Evolutionary conservation across 2,888 invertebrate species (phyloP), one percentile per base, ranked within the genome.

Genomic region (Eumacrocentrus americanus): DNA sequence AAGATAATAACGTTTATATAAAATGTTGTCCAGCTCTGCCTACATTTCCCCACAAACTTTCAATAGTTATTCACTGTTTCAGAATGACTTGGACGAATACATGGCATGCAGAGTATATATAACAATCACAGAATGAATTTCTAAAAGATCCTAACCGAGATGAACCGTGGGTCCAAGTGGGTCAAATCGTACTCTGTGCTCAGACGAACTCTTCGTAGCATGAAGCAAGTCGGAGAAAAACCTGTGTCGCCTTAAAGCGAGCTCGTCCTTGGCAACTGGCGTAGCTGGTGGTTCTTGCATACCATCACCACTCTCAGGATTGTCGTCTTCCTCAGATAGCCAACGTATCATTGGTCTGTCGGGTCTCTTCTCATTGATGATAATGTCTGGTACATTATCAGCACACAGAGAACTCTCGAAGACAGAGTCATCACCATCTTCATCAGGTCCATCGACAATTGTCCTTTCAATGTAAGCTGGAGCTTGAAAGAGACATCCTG

Each of bases 211-310:
- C 73, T 88, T 87, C 44, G 90, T 88, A 69, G 90, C 90, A 70
- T 87, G 85, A 66, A 91, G 85, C 61, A 91, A 84, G 75, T 91
- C 91, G 55, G 91, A 89, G 81, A 91, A 91, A 81, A 91, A 89
- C 71, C 91, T 84, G 79, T 91, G 91, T 59, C 91, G 84, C 64
- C 90, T 85, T 70, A 91, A 80, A 65, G 91, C 91, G 69, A 91
- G 81, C 76, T 91, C 91, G 80, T 91, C 91, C 60, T 89, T 86
- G 56, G 91, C 91, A 46, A 91, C 88, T 12, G 90, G 91, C 60
- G 90, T 91, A 58, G 89, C 91, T 47, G 91, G 91, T 67, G 88
- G 88, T 65, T 88, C 87, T 64, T 82, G 83, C 64, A 86, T 84
- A n/a, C 86, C 86, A 55, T 86, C 86, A 40, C 77, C 72, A 63